Evolutionary conservation across 2,888 invertebrate genomes (phyloP), one percentile per base, ranked within the genome.

Genomic region (Lepidochitona cinerea): DNA sequence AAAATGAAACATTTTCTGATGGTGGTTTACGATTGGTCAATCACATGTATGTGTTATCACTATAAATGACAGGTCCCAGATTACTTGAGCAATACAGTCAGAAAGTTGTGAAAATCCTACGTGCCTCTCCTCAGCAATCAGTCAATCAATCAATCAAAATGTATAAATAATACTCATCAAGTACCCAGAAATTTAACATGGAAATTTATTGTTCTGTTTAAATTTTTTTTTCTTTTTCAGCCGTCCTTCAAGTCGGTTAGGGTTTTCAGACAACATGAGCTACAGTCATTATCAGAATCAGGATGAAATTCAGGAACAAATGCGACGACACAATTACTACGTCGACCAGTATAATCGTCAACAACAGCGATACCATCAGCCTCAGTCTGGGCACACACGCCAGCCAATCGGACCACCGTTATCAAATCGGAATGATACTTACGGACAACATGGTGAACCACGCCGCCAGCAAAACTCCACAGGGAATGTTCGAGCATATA

Each of bases 211-310:
- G 26, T 59, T 26, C 23, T 26, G 9, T 59, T 59, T 9, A 59
- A n/a, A n/a, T 66, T 9, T 72, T 32, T 18, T 68, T 12, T 37
- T 66, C 1, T 73, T 65, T 70, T 73, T 64, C 68, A 35, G 32
- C 68, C 49, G 73, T 29, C 73, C 70, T 5, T 37, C 36, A 23
- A 73, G 73, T 74, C 74, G 74, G 37, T 35, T 70, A 7, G 67
- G 53, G 53, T 41, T 66, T 23, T 52, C 70, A 37, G 74, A 74
- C 33, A 65, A 65, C 32, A 53, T 37, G n/a, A 66, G 41, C 59
- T 93, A 93, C 84, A 93, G 93, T 59, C 95, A 96, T 89, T 96
- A 96, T 89, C 95, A 95, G 79, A 96, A 96, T 91, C 95, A 95
- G 85, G 95, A 95, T 89, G 96, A 96, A 91, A 93, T 96, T 1